Evolutionary conservation across 2,113 vertebrate genomes (phyloP), one percentile per base, ranked within the genome.

Genomic region (Rhinopomastus cyanomelas): DNA sequence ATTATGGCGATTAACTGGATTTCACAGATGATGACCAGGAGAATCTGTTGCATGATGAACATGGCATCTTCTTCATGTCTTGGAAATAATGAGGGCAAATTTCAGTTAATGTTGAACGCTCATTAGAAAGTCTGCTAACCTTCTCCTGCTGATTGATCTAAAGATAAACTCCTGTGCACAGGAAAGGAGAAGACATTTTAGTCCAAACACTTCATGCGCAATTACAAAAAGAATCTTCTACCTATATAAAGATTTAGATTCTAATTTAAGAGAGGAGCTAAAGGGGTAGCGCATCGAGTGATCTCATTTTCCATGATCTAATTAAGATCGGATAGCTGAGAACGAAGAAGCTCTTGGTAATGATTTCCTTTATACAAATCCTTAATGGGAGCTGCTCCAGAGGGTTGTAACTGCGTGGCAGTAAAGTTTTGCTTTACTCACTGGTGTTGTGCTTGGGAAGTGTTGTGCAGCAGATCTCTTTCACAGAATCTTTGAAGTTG

Each of bases 221-320:
- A 92, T 90, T 90, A 76, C 39, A 72, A 61, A 78, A 90, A 76
- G 27, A 74, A 66, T 69, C 36, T 81, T 90, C 57, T 73, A 16
- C 59, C 61, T 92, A 46, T 81, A 52, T 65, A 76, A 84, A 57
- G 32, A 67, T 76, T 81, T 49, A 16, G 7, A 42, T 73, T 59
- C 85, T 92, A 14, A 85, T 94, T 90, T 85, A 67, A 73, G 89
- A 68, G 29, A 46, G 77, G 21, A 87, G 36, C 42, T 79, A 73
- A 73, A 80, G 90, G 32, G 15, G 46, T 68, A 77, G 62, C 52
- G 19, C 57, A 64, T 81, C 1, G 2, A 78, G 37, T 79, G 11
- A 80, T 75, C 76, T 93, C 51, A 60, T 85, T 91, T 87, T 81
- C 29, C 16, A 19, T 56, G 21, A 36, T 62, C 39, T 56, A 88